These are phyloP conservation scores for Zaprionus taronus DNA, from an alignment of 1,140 invertebrate species.

Conservation along the genomic window DNA sequence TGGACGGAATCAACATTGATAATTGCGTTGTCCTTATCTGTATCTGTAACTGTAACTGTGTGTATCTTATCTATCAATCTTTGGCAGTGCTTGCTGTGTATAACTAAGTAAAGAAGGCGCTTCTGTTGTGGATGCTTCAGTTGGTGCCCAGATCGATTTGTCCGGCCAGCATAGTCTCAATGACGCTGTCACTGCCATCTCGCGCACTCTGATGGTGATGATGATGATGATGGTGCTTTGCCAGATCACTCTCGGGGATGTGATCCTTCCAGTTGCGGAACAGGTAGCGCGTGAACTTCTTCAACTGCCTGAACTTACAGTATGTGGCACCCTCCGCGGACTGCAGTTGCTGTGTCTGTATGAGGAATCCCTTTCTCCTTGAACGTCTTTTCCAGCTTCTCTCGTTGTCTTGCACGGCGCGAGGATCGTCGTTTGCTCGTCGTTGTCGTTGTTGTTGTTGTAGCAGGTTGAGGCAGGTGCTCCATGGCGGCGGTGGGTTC, in stretches of 20 bases:
- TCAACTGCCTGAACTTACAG: slow-evolving; percentile 95
- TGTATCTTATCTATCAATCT: slow-evolving; percentile 60
- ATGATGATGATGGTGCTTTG: slow-evolving; percentile 41
- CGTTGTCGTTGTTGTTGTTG: slow-evolving; percentile 42
- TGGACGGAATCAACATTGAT: slow-evolving; percentile 71
- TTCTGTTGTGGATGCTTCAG: slow-evolving; percentile 4
- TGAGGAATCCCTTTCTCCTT: slow-evolving; percentile 96
- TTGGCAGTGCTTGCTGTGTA: slow-evolving; percentile 68
- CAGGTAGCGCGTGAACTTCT: slow-evolving; percentile 96
- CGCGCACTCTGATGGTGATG: not conserved
- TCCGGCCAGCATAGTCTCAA: slow-evolving; percentile 44
- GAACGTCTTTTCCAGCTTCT: slow-evolving; percentile 95
- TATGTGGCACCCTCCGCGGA: slow-evolving; percentile 96
- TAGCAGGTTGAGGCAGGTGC: slow-evolving; percentile 22
- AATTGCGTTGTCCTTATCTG: slow-evolving; percentile 17
- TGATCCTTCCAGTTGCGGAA: slow-evolving; percentile 97
- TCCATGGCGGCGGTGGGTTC: slow-evolving; percentile 26
- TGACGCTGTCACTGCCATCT: slow-evolving; percentile 24
- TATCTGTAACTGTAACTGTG: not conserved
- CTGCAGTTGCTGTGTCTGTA: slow-evolving; percentile 96
- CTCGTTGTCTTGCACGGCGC: slow-evolving; percentile 92
- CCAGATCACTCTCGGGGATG: slow-evolving; percentile 90
- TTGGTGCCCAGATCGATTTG: slow-evolving; percentile 23
- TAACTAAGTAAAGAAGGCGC: slow-evolving; percentile 1
- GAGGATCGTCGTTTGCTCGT: slow-evolving; percentile 88